These are phyloP conservation scores for Podocnemis expansa DNA, from an alignment of 2,113 vertebrate species.

Conservation along the genomic window DNA sequence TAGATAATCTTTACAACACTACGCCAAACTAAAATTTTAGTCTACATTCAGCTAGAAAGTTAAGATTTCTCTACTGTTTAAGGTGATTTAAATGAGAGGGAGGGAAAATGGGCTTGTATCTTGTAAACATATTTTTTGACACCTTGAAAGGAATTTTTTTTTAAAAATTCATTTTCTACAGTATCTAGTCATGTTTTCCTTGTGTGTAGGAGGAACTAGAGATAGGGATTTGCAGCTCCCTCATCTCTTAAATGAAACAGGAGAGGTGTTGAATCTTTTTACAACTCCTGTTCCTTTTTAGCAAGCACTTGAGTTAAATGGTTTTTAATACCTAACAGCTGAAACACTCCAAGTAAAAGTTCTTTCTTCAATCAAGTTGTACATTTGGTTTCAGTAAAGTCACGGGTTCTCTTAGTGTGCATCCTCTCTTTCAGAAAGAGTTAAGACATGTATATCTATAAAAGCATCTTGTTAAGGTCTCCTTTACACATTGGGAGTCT, in stretches of 20 bases:
- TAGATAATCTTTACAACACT: neutral
- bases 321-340: neutral
- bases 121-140: neutral
- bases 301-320: neutral
- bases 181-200: neutral
- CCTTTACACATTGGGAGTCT: neutral
- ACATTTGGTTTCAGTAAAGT: fast-evolving
- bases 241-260: neutral
- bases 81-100: neutral
- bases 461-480: fast-evolving
- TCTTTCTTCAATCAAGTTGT: neutral
- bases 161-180: neutral
- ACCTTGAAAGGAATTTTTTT: neutral
- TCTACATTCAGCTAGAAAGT: neutral
- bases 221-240: neutral
- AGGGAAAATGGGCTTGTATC: neutral
- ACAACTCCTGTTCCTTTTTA: no score
- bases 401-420: neutral
- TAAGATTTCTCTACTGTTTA: neutral
- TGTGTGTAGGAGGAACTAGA: neutral
- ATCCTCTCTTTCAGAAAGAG: fast-evolving
- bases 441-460: neutral
- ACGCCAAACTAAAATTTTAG: neutral
- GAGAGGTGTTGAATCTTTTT: neutral
- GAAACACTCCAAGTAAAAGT: neutral